Evolutionary conservation across 2,888 invertebrate species (phyloP), one percentile per base, ranked within the genome.

Genomic region (Xiphydria camelus): DNA sequence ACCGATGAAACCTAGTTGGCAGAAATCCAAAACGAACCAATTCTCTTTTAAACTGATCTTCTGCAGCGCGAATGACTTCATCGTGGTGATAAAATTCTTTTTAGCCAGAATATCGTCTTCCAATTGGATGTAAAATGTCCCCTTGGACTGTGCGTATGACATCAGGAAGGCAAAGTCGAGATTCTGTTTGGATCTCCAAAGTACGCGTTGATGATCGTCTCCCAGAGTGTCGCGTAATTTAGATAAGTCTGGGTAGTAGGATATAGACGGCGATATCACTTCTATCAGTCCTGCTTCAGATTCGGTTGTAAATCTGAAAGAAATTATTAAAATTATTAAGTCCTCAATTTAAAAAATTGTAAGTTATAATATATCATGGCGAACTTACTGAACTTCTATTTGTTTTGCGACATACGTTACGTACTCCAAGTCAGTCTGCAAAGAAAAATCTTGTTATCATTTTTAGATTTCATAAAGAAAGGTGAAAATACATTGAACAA

Each of bases 181-280:
- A 73, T 96, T 96, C 73, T 97, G 96, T 66, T 97, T 97, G 3
- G 94, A 91, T 40, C 96, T 80, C 96, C 96, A 97, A 41, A 85
- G 83, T 0, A 90, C 88, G 0, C 95, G 82, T 66, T 93, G 91
- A 50, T 82, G 79, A 0, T 92, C 84, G 76, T 96, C 96, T 0
- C 94, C 94, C 3, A 96, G 78, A 0, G 91, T 93, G 20, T 85
- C 81, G 4, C 86, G 82, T 12, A 96, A 75, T 35, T 83, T 81
- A 37, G 88, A 83, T 49, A 94, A 83, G 70, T 94, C 85, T 0
- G 97, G 96, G 73, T 97, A 97, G 73, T 91, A 97, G 0, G 87
- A 82, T 0, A 85, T 74, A 0, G 91, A 84, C 0, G 96, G 96
- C 1, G 94, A 84, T 38, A 97, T 82, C 6, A 97, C 86, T 74